Evolutionary conservation across 2,113 vertebrate species (phyloP).

Genomic region (Melanerpes formicivorus): DNA sequence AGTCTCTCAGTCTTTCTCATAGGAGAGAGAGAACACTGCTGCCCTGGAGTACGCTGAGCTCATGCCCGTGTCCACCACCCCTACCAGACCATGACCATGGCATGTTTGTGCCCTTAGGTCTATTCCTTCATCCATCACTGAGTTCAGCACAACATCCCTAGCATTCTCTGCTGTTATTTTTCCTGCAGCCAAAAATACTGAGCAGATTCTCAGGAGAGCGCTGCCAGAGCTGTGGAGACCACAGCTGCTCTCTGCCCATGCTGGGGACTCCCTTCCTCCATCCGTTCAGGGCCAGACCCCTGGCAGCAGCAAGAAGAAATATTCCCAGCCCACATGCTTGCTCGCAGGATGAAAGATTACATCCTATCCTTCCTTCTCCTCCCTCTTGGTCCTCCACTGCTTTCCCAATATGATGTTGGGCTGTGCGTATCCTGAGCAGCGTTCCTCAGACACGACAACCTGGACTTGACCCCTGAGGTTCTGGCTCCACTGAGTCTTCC

Average conservation of each 20-base stretch:
- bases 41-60: not conserved
- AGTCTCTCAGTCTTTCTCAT: not conserved
- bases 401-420: not conserved
- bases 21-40: not conserved
- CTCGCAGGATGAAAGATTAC: conserved; percentile 42
- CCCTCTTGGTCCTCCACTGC: conserved; percentile 30
- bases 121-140: not conserved
- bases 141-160: not conserved
- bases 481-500: conserved; percentile 84
- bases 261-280: conserved; percentile 30
- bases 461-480: conserved; percentile 88
- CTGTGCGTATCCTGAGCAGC: conserved; percentile 11
- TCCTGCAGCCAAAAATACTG: not conserved
- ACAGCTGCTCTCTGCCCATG: not conserved
- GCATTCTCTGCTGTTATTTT: not conserved
- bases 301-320: not conserved
- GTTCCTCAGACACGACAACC: conserved; percentile 67
- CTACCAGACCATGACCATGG: fast-evolving
- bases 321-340: not conserved
- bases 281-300: not conserved
- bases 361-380: conserved; percentile 67
- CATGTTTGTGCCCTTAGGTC: not conserved
- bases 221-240: not conserved
- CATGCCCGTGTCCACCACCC: fast-evolving
- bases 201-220: not conserved